These are phyloP conservation scores for Denticeps clupeoides DNA, from an alignment of 2,797 vertebrate species.

Conservation along the genomic window DNA sequence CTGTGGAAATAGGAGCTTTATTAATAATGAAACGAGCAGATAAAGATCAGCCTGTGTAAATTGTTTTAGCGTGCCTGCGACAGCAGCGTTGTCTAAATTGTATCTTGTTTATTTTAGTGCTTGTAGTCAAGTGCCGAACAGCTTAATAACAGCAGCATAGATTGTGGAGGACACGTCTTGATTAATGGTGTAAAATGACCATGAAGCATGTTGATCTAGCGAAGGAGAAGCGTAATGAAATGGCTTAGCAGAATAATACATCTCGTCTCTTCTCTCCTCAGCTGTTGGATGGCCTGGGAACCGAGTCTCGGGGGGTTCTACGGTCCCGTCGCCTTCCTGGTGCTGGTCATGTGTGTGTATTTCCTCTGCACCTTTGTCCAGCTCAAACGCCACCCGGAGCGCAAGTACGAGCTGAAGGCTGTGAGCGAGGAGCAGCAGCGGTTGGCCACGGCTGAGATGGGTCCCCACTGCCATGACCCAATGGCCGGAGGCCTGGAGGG, in stretches of 20 bases:
- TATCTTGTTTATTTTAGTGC: constrained; percentile 5
- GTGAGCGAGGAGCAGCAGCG: constrained; percentile 62
- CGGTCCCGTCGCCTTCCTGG: constrained; percentile 65
- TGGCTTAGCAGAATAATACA: neutral
- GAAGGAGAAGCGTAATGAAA: constrained; percentile 9
- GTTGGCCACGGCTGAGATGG: constrained; percentile 46
- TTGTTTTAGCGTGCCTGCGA: too few relatives aligned
- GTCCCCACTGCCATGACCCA: constrained; percentile 42
- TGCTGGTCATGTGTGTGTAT: constrained; percentile 68
- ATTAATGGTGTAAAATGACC: constrained; percentile 18
- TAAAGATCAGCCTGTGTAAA: too few relatives aligned
- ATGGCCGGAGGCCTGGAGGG: constrained; percentile 28
- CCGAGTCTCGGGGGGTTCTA: constrained; percentile 76
- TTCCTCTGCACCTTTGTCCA: constrained; percentile 68
- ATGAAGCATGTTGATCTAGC: constrained; percentile 17
- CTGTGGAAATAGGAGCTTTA: neutral
- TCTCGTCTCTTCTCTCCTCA: constrained; percentile 27
- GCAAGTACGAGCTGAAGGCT: constrained; percentile 69
- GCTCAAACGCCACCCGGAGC: constrained; percentile 69
- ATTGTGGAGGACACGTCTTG: constrained; percentile 14
- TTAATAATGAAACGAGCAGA: neutral
- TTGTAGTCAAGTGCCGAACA: constrained; percentile 10
- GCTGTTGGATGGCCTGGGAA: constrained; percentile 86
- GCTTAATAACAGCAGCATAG: constrained; percentile 13
- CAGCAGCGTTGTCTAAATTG: neutral